Base-by-base conservation (phyloP, 1,140 invertebrate species). In the Hylaeus anthracinus region DNA sequence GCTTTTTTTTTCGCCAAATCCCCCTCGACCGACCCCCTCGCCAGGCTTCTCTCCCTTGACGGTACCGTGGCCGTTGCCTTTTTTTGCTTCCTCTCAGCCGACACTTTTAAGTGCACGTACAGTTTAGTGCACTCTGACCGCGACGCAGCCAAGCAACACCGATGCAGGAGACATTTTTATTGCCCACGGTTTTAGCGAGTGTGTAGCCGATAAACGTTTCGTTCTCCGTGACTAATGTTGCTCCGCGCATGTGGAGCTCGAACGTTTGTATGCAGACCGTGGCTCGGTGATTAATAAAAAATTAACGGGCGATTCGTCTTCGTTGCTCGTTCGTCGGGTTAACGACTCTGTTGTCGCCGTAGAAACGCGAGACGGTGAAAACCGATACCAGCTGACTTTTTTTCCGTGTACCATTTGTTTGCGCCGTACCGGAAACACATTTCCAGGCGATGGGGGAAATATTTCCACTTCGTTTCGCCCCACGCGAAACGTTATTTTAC, bases 61-160 rank as follows among this genome's bases (percentile, higher is more conserved):
- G 58, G 72, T 53, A 60, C 53, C 56, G 53, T 58, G 37, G 72
- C 72, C 64, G 72, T 41, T 79, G 45, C 75, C 64, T 66, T 71
- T 66, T 71, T 78, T 67, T 67, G 15, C 73, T 71, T 66, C 72
- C 76, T 66, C 86, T 87, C 83, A 82, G 78, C 76, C 78, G 65
- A 58, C 45, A 84, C 84, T 85, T 87, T 87, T 87, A 87, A 88
- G 86, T 84, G 86, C 86, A 87, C 86, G 86, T 85, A 88, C 82
- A 80, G 82, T 87, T 87, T 87, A 87, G 83, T 86, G 79, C 79
- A 82, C 84, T 86, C 81, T 85, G 83, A 85, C 83, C 83, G 71
- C 56, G 72, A 76, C 81, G 65, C 51, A 69, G 76, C 75, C 70
- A 48, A 58, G 63, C 79, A 75, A 60, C 75, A 26, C 60, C 60